Evolutionary conservation across 2,888 invertebrate species (phyloP), one percentile per base, ranked within the genome.

Genomic region (Protonemura montana): DNA sequence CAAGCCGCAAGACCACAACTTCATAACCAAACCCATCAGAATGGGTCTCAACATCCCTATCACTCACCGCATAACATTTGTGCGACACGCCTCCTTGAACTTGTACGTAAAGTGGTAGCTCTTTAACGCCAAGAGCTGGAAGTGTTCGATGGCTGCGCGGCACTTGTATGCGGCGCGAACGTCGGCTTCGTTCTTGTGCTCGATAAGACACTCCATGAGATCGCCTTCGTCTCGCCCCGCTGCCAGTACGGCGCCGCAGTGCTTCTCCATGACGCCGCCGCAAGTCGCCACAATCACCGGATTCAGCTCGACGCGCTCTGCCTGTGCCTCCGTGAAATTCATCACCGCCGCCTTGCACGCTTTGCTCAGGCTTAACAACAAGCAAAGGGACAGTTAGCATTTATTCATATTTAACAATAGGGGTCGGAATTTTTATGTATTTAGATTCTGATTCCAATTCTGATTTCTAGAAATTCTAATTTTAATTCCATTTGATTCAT

Each of bases 91-190:
- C 91, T 98, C 95, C 92, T 98, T 98, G 91, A 99, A 99, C 91
- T 97, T 97, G 89, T 96, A 96, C 0, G 97, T 97, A 91, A 99
- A 99, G 89, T 95, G 96, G 91, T 97, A 98, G 92, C 98, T 97
- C 91, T 98, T 97, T 88, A 99, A 91, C 0, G 97, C 96, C 88
- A 98, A 96, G 87, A 99, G 93, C 92, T 99, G 99, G 90, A 98
- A 98, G 92, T 99, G 99, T 92, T 99, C 99, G 85, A 99, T 96
- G 87, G 98, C 98, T 76, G 97, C 97, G 88, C 96, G 94, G 91
- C 99, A 99, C 91, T 98, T 97, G 87, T 92, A 92, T 90, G 96
- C 95, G 26, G 94, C 93, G 89, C 95, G 95, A 90, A 97, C 94
- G 89, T 96, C 95, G 5, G 95, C 94, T 89, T 97, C 96, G 91